Percentiles rank a stretch among this genome's conserved stretches.
These are phyloP conservation scores for Drosophila recens DNA, from an alignment of 2,888 invertebrate genomes.

Conservation along the genomic window DNA sequence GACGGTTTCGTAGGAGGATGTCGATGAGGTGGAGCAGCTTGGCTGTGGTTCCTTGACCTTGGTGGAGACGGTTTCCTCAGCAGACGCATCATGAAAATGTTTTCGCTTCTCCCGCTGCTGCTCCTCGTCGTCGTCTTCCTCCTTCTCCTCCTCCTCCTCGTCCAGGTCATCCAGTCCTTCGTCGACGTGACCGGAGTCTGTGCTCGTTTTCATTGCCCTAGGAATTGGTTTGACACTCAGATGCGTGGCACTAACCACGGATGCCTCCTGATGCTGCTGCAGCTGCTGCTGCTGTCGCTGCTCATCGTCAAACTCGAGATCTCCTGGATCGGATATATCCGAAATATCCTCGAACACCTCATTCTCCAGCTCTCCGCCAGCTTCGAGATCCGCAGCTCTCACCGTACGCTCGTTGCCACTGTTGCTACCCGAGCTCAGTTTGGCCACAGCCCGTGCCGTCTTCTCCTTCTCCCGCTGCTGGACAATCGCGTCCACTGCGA, in stretches of 20 bases:
- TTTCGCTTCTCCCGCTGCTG: neutral
- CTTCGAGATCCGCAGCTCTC: constrained; percentile 85
- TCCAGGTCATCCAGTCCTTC: constrained; percentile 84
- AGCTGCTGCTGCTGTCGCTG: constrained; percentile 55
- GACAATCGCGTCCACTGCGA: constrained; percentile 97
- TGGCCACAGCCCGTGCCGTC: constrained; percentile 93
- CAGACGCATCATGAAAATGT: neutral
- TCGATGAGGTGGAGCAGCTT: constrained; percentile 83
- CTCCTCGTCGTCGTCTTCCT: constrained; percentile 17
- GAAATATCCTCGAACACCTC: constrained; percentile 87
- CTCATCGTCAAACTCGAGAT: constrained; percentile 82
- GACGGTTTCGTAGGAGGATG: constrained; percentile 85
- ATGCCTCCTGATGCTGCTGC: constrained; percentile 31
- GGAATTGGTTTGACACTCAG: constrained; percentile 81
- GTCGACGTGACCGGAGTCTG: constrained; percentile 85
- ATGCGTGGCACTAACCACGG: constrained; percentile 37
- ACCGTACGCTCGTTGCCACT: constrained; percentile 87
- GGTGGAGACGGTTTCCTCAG: constrained; percentile 27
- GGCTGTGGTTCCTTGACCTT: constrained; percentile 33
- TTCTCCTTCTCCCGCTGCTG: constrained; percentile 92
- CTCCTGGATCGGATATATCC: constrained; percentile 86
- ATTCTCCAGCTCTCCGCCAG: constrained; percentile 87
- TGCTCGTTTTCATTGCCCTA: constrained; percentile 84
- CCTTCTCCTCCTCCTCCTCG: constrained; percentile 43
- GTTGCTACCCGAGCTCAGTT: constrained; percentile 91